A percentile compares a stretch with the other conserved stretches of the same genome.
Evolutionary conservation across 2,888 invertebrate species (phyloP).

Genomic region (Malthinus flaveolus): DNA sequence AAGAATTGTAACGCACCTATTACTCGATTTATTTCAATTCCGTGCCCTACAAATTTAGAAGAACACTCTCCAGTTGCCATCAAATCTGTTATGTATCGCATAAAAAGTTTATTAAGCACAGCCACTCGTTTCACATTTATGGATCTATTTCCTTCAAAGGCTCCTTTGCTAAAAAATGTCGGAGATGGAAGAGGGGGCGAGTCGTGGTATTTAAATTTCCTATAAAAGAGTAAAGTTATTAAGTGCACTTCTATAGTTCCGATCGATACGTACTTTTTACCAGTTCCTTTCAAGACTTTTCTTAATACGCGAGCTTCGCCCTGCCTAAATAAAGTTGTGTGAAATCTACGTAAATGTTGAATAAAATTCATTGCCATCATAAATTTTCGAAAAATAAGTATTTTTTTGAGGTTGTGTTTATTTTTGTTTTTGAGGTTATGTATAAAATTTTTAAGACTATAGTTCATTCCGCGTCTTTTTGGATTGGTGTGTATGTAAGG

Average conservation of each 20-base stretch:
- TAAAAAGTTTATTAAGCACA: conserved; percentile 79
- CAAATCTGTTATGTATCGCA: conserved; percentile 78
- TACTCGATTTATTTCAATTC: conserved; percentile 75
- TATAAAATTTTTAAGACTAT: no score
- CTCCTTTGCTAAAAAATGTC: conserved; percentile 48
- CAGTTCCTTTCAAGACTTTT: conserved; percentile 3
- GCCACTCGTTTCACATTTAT: conserved; percentile 62
- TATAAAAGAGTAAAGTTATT: conserved; percentile 21
- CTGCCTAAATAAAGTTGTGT: background rate
- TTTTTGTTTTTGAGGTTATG: no score
- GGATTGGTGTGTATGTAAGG: no score
- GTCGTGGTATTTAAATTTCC: conserved; percentile 43
- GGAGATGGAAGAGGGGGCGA: conserved; percentile 40
- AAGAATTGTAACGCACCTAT: conserved; percentile 8
- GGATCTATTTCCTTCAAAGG: conserved; percentile 58
- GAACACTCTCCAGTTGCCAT: conserved; percentile 73
- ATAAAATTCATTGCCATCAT: background rate
- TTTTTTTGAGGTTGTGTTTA: no score
- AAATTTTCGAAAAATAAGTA: no score
- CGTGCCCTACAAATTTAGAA: conserved; percentile 63
- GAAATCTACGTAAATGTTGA: conserved; percentile 3
- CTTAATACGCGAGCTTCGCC: background rate
- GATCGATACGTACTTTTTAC: conserved; percentile 5
- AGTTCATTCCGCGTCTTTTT: no score
- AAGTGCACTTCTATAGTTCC: background rate